A percentile compares a stretch with the other conserved stretches of the same genome.
Evolutionary conservation across 2,888 invertebrate species (phyloP).

Genomic region (Scaptomyza caliginosa): DNA sequence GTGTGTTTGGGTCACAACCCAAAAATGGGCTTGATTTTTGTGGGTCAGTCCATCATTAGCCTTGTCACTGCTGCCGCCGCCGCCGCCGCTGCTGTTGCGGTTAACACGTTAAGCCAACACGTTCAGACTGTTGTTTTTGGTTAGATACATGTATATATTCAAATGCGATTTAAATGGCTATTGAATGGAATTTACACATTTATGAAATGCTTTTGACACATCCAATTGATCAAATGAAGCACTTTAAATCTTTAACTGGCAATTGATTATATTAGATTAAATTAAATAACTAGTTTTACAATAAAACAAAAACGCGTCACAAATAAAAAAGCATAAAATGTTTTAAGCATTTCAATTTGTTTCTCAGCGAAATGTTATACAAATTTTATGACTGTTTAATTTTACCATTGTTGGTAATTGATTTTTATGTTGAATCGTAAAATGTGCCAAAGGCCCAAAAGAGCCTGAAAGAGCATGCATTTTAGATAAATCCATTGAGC

Average conservation of each 20-base stretch:
- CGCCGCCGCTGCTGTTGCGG: slow-evolving; percentile 31
- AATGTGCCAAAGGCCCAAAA: slow-evolving; percentile 44
- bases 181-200: not conserved
- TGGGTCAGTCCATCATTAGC: slow-evolving; percentile 19
- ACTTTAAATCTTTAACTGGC: too few relatives aligned
- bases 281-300: too few relatives aligned
- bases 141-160: not conserved
- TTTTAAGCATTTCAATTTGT: slow-evolving; percentile 70
- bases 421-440: slow-evolving; percentile 79
- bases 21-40: slow-evolving; percentile 19
- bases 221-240: not conserved
- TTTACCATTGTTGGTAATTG: slow-evolving; percentile 78
- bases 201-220: not conserved
- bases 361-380: slow-evolving; percentile 69
- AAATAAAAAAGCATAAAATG: slow-evolving; percentile 57
- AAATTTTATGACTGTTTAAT: slow-evolving; percentile 72
- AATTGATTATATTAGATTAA: too few relatives aligned
- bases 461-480: slow-evolving; percentile 68
- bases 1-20: not conserved
- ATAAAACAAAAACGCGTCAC: slow-evolving; percentile 3
- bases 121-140: not conserved
- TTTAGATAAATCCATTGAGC: slow-evolving; percentile 65
- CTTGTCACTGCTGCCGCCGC: slow-evolving; percentile 30
- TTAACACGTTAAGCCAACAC: slow-evolving; percentile 19
- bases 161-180: not conserved